These are phyloP conservation scores for Siniperca chuatsi DNA, from an alignment of 2,113 vertebrate genomes.

Conservation along the genomic window DNA sequence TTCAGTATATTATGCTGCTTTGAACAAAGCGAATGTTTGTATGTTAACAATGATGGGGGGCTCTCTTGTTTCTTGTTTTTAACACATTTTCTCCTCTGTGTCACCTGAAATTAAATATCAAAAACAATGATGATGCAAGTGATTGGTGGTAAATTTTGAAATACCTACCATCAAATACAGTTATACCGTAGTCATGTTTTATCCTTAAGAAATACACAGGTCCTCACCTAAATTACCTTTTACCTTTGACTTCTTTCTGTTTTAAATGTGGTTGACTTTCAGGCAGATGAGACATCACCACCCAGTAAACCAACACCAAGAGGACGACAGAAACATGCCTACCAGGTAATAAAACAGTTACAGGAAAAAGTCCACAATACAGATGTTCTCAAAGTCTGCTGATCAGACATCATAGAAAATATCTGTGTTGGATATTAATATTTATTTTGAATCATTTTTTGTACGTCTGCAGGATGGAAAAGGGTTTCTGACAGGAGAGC, in stretches of 20 bases:
- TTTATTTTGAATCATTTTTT: not conserved
- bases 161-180: too few species aligned
- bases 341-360: conserved; percentile 69
- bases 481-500: conserved; percentile 88
- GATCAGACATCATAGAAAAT: not conserved
- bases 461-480: conserved; percentile 87
- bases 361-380: not conserved
- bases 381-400: not conserved
- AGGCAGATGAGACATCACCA: conserved; percentile 55
- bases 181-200: not conserved
- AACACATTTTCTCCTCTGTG: not conserved
- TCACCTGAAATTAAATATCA: not conserved
- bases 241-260: not conserved
- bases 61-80: not conserved
- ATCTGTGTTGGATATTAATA: not conserved
- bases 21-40: conserved; percentile 10
- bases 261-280: conserved; percentile 40
- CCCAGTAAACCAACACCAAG: conserved; percentile 52
- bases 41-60: not conserved
- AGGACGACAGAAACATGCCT: conserved; percentile 55
- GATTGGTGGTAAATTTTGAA: not conserved
- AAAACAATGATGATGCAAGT: not conserved
- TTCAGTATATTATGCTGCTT: not conserved
- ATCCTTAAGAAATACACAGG: not conserved
- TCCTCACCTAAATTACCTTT: not conserved